A percentile compares a stretch with the other conserved stretches of the same genome.
phyloP scores from a whole-genome alignment of 2,113 vertebrate species.

The Taurulus bubalis region DNA sequence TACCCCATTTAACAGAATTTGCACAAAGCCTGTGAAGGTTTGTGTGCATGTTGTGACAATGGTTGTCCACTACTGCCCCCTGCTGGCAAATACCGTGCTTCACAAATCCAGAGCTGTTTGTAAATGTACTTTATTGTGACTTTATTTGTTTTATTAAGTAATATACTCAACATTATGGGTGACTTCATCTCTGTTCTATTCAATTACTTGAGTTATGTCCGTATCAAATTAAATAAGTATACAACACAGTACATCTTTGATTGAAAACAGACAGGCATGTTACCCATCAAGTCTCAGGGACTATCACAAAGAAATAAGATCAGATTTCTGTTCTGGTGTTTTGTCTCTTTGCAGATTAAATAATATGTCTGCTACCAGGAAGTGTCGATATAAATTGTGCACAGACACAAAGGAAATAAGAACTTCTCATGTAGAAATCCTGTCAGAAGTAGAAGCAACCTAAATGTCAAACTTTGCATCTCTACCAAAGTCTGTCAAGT shows the following conservation, averaged over 20 bases:
- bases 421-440: neutral
- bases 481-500: too few relatives aligned
- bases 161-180: neutral
- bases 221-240: neutral
- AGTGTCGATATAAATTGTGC: neutral
- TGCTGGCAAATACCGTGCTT: conserved; percentile 24
- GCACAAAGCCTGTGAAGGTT: neutral
- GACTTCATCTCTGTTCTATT: neutral
- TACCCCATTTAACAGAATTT: neutral
- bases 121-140: neutral
- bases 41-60: neutral
- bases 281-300: neutral
- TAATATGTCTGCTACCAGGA: neutral
- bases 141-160: neutral
- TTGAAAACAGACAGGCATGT: neutral
- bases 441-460: neutral
- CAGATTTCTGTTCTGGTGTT: neutral
- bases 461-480: neutral
- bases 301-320: neutral
- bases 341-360: too few relatives aligned
- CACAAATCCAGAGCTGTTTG: neutral
- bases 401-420: neutral
- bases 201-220: neutral
- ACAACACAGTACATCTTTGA: neutral
- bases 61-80: conserved; percentile 51